Percentiles rank a stretch among this genome's conserved stretches.
These are phyloP conservation scores for Hemiprocne comata DNA, from an alignment of 2,113 vertebrate species.

Conservation along the genomic window DNA sequence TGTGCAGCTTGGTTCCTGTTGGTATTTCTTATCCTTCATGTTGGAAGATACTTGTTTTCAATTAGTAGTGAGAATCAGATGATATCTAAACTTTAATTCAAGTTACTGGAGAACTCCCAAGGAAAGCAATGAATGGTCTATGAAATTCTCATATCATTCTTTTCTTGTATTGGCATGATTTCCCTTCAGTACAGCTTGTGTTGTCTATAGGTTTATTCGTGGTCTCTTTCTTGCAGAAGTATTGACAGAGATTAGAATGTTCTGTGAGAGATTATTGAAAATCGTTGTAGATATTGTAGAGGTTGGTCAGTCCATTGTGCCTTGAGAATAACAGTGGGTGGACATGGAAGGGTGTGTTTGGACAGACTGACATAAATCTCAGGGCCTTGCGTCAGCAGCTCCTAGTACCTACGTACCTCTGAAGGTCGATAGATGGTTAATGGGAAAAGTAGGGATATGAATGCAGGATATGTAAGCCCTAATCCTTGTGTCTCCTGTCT, in stretches of 20 bases:
- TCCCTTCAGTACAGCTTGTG: not conserved
- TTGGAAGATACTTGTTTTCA: not conserved
- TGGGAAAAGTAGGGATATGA: not conserved
- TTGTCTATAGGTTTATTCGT: not conserved
- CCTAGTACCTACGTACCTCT: fast-evolving
- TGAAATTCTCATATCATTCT: fast-evolving
- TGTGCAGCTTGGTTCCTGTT: not conserved
- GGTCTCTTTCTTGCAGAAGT: not conserved
- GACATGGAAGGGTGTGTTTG: not conserved
- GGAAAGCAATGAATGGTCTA: not conserved
- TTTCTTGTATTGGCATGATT: not conserved
- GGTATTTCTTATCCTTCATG: not conserved
- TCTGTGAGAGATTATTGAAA: not conserved
- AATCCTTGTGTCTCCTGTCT: not conserved
- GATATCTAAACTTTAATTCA: not conserved
- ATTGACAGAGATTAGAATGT: not conserved
- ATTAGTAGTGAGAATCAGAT: not conserved
- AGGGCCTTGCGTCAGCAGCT: fast-evolving
- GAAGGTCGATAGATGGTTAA: not conserved
- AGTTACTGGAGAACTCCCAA: not conserved
- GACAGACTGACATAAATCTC: not conserved
- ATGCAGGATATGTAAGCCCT: not conserved
- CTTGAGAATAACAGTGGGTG: not conserved
- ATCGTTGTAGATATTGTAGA: not conserved
- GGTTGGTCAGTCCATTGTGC: fast-evolving